Conservation (phyloP, 2,888 invertebrate species). For the Cheilosia scutellata region DNA sequence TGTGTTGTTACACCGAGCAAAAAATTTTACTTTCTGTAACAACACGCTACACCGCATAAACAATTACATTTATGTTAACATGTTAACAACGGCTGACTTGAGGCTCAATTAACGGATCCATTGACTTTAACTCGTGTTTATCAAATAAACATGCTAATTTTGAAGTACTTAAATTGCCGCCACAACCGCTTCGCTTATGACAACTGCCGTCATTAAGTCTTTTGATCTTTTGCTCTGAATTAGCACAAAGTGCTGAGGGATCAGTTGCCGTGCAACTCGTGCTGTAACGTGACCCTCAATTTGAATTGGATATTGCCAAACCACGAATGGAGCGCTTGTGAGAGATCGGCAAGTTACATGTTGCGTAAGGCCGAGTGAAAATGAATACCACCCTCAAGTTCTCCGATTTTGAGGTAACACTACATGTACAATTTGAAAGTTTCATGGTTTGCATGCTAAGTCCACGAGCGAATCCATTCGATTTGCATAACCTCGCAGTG, state of each 20-base stretch:
- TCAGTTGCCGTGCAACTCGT: constrained; percentile 33
- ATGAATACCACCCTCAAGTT: constrained; percentile 43
- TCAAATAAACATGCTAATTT: constrained; percentile 62
- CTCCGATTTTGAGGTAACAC: background rate
- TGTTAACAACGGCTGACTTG: constrained; percentile 22
- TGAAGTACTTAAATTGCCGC: constrained; percentile 25
- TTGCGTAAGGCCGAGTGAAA: constrained; percentile 25
- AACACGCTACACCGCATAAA: constrained; percentile 13
- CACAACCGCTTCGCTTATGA: constrained; percentile 19
- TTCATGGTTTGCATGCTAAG: constrained; percentile 49
- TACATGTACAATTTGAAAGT: background rate
- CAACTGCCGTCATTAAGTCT: constrained; percentile 52
- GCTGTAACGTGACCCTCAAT: constrained; percentile 60
- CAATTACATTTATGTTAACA: constrained; percentile 40
- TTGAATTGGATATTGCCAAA: constrained; percentile 29
- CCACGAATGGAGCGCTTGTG: constrained; percentile 1
- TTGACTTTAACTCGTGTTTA: constrained; percentile 46
- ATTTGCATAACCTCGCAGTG: constrained; percentile 41
- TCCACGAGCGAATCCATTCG: background rate
- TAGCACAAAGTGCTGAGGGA: constrained; percentile 21
- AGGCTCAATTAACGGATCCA: constrained; percentile 54
- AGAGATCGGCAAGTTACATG: background rate
- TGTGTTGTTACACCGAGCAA: background rate
- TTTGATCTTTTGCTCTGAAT: constrained; percentile 58
- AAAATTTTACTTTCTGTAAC: background rate